phyloP scores from a whole-genome alignment of 1,140 invertebrate genomes.

The Drosophila quadrilineata region DNA sequence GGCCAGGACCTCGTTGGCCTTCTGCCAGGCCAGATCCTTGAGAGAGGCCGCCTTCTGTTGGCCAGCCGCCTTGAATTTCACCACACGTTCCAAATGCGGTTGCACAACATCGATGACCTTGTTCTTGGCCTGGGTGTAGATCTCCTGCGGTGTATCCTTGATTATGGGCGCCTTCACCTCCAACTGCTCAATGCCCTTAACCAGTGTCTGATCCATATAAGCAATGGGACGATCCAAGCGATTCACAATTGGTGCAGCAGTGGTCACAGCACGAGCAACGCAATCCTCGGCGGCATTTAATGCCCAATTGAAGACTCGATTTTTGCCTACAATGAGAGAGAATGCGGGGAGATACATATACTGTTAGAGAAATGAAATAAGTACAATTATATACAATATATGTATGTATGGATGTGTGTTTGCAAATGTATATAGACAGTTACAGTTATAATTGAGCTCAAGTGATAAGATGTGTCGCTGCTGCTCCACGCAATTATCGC shows the following conservation, averaged over 20 bases:
- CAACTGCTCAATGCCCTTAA: conserved; percentile 85
- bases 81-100: conserved; percentile 85
- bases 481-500: conserved; percentile 16
- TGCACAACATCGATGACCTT: conserved; percentile 85
- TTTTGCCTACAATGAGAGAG: conserved; percentile 82
- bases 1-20: conserved; percentile 86
- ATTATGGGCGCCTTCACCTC: conserved; percentile 87
- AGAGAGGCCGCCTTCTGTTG: conserved; percentile 84
- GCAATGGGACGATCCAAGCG: conserved; percentile 84
- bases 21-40: conserved; percentile 86
- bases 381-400: no score
- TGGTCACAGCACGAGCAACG: conserved; percentile 84
- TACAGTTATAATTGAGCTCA: conserved; percentile 14
- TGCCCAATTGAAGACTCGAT: conserved; percentile 86
- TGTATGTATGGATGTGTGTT: no score
- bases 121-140: conserved; percentile 87
- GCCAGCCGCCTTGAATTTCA: conserved; percentile 83
- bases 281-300: conserved; percentile 86
- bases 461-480: conserved; percentile 23
- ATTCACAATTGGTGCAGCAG: conserved; percentile 85
- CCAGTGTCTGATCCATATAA: conserved; percentile 86
- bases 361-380: background rate
- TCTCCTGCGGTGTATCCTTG: conserved; percentile 86
- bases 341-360: background rate
- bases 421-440: background rate